These are phyloP conservation scores for Tadarida brasiliensis DNA, from an alignment of 2,797 vertebrate genomes.

Conservation along the genomic window DNA sequence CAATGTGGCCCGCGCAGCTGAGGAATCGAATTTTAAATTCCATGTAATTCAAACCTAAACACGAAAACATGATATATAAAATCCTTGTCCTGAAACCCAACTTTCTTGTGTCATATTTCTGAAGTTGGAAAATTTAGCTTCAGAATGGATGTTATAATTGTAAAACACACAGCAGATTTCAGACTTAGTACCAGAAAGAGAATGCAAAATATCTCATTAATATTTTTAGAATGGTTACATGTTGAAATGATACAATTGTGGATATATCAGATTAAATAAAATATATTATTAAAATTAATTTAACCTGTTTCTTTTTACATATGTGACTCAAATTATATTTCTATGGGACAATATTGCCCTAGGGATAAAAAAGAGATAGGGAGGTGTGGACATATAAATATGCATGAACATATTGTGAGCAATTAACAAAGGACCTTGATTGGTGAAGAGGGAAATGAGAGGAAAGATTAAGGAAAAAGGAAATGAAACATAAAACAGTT, in stretches of 20 bases:
- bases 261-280: constrained; percentile 13
- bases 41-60: constrained; percentile 23
- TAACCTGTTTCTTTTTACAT: constrained; percentile 41
- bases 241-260: constrained; percentile 27
- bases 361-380: not conserved
- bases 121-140: constrained; percentile 44
- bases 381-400: constrained; percentile 31
- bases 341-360: not conserved
- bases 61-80: constrained; percentile 7
- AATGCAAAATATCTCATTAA: not conserved
- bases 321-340: constrained; percentile 18
- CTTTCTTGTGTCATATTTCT: constrained; percentile 6
- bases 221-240: constrained; percentile 30
- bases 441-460: constrained; percentile 50
- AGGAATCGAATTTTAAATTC: not conserved
- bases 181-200: not conserved
- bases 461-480: constrained; percentile 26
- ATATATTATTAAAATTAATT: constrained; percentile 30
- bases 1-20: not conserved
- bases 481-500: constrained; percentile 29
- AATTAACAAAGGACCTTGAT: constrained; percentile 64
- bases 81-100: not conserved
- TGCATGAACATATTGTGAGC: constrained; percentile 46
- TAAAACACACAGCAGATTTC: constrained; percentile 46
- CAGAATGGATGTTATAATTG: not conserved